Evolutionary conservation across 2,888 invertebrate species (phyloP).

Genomic region (Homarus gammarus): DNA sequence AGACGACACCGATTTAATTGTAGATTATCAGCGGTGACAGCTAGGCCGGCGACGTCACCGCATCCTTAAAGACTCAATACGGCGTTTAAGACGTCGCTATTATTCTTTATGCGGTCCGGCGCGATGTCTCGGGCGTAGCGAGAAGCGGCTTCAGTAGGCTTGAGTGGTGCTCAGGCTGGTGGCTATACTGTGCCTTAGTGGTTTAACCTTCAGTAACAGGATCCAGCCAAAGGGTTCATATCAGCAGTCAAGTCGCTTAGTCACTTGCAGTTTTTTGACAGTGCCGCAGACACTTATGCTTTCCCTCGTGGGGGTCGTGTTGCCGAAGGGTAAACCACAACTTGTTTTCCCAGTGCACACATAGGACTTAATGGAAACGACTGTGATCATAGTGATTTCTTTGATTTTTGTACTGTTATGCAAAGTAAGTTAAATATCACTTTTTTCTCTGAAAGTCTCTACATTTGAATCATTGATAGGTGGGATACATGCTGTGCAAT

Average conservation of each 20-base stretch:
- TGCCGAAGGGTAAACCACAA: conserved; percentile 23
- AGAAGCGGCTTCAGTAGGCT: not conserved
- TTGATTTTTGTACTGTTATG: conserved; percentile 73
- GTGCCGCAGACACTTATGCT: not conserved
- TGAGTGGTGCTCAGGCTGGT: conserved; percentile 57
- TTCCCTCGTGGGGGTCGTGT: not conserved
- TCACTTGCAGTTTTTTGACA: conserved; percentile 28
- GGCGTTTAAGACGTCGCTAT: not conserved
- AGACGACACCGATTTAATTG: conserved; percentile 3
- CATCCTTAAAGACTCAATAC: not conserved
- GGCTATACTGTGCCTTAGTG: conserved; percentile 54
- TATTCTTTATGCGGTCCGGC: not conserved
- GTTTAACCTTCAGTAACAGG: conserved; percentile 19
- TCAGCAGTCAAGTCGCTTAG: conserved; percentile 17
- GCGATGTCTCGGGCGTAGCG: not conserved
- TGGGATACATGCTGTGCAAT: conserved; percentile 71
- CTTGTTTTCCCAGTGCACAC: conserved; percentile 71
- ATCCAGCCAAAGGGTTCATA: conserved; percentile 29
- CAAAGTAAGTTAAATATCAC: conserved; percentile 66
- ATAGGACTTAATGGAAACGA: conserved; percentile 75
- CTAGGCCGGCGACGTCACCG: not conserved
- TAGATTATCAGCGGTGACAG: not conserved
- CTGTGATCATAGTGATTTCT: conserved; percentile 74
- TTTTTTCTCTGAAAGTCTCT: conserved; percentile 62
- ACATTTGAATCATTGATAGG: conserved; percentile 51